Conservation (phyloP, 2,113 vertebrate genomes). For the Hypanus sabinus region DNA sequence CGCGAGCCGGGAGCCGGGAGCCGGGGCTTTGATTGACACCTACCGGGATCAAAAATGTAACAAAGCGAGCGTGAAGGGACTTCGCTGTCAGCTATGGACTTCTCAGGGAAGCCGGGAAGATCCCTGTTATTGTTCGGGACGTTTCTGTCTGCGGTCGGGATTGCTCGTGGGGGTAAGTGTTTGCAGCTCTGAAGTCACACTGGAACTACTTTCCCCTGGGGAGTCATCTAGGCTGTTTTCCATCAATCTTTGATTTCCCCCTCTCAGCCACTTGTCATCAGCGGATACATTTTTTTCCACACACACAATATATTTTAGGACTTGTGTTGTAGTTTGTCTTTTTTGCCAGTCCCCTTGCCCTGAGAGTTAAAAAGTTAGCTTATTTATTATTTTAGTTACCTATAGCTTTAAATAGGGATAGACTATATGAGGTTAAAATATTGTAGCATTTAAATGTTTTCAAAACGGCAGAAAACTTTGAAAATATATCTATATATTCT, state of each 20-base stretch:
- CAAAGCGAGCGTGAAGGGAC: neutral
- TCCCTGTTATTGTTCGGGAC: neutral
- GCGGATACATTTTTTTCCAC: neutral
- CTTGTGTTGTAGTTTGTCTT: neutral
- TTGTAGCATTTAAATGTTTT: neutral
- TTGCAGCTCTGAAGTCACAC: neutral
- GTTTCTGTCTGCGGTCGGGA: neutral
- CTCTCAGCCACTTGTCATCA: neutral
- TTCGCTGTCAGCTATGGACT: neutral
- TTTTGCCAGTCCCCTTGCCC: neutral
- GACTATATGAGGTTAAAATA: neutral
- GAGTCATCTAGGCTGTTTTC: neutral
- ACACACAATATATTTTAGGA: neutral
- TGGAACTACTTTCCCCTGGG: neutral
- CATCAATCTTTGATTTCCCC: neutral
- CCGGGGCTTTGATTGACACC: neutral
- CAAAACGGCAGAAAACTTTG: neutral
- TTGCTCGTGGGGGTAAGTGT: neutral
- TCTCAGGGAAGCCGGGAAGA: neutral
- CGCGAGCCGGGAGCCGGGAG: too few relatives aligned
- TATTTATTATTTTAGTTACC: neutral
- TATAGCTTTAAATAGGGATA: neutral
- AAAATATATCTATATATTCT: neutral
- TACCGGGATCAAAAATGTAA: neutral
- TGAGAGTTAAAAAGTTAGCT: neutral